Conservation (phyloP, 2,113 vertebrate species). For the Epinephelus cyanopodus region DNA sequence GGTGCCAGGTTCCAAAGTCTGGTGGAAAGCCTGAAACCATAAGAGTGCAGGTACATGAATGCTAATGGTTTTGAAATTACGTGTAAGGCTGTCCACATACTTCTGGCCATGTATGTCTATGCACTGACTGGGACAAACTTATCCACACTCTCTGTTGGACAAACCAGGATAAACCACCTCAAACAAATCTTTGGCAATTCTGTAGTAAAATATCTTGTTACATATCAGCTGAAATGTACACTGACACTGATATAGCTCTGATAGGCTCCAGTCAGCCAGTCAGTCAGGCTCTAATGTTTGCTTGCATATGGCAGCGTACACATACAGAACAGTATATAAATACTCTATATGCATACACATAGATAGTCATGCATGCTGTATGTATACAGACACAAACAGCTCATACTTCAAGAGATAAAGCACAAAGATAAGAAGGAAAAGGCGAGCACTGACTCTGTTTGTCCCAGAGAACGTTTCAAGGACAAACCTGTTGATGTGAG, state of each 20-base stretch:
- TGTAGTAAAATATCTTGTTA: not conserved
- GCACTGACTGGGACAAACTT: slow-evolving; percentile 1
- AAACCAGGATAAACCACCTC: not conserved
- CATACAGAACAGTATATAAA: not conserved
- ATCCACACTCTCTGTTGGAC: slow-evolving; percentile 39
- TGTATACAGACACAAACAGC: too few species aligned
- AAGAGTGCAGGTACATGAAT: too few species aligned
- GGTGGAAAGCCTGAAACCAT: too few species aligned
- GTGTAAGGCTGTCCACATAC: not conserved
- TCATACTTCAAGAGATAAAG: not conserved
- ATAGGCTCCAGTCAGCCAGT: too few species aligned
- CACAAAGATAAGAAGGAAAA: not conserved
- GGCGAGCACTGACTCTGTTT: not conserved
- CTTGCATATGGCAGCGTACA: not conserved
- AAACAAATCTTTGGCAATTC: not conserved
- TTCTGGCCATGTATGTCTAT: not conserved
- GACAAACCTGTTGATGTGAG: slow-evolving; percentile 79
- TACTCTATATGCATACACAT: not conserved
- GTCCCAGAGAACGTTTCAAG: slow-evolving; percentile 71
- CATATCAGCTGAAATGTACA: too few species aligned
- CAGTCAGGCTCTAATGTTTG: not conserved
- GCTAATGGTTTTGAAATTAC: not conserved
- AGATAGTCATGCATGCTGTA: not conserved
- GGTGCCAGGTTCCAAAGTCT: too few species aligned
- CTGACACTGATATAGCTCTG: too few species aligned